Percentiles rank a stretch among this genome's conserved stretches.
phyloP scores from a whole-genome alignment of 2,797 vertebrate genomes.

The Chelidonichthys spinosus region DNA sequence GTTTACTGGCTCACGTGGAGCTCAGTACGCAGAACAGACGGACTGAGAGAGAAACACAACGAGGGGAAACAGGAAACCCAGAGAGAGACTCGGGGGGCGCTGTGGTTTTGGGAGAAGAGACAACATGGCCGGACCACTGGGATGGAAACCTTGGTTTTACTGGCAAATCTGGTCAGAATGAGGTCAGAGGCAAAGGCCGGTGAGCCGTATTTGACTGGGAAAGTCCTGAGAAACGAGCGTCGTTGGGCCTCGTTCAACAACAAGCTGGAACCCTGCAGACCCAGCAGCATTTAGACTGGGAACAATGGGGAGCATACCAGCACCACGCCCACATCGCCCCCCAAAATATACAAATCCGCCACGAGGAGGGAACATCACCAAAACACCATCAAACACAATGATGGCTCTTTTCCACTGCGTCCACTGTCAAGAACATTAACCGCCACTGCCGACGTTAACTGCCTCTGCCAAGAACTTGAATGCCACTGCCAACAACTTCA shows the following conservation, averaged over 20 bases:
- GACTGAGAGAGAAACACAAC: slow-evolving; percentile 48
- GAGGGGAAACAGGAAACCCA: slow-evolving; percentile 51
- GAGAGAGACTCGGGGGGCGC: slow-evolving; percentile 54
- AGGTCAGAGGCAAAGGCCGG: slow-evolving; percentile 50
- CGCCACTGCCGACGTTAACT: too few relatives aligned
- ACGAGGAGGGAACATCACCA: slow-evolving; percentile 5
- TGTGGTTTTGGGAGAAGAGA: slow-evolving; percentile 66
- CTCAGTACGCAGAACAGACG: slow-evolving; percentile 68
- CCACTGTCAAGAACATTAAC: too few relatives aligned
- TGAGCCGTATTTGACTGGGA: slow-evolving; percentile 45
- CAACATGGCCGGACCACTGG: slow-evolving; percentile 26
- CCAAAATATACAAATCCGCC: slow-evolving; percentile 43
- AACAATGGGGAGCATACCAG: slow-evolving; percentile 64
- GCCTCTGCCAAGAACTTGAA: too few relatives aligned
- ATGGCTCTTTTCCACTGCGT: too few relatives aligned
- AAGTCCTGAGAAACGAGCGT: slow-evolving; percentile 62
- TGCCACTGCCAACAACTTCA: too few relatives aligned
- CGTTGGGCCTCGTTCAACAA: slow-evolving; percentile 43
- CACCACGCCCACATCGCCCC: slow-evolving; percentile 47
- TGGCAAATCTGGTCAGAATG: slow-evolving; percentile 55
- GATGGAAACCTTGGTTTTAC: slow-evolving; percentile 68
- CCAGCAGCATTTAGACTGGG: slow-evolving; percentile 55
- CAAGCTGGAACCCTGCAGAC: slow-evolving; percentile 47
- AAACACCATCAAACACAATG: too few relatives aligned
- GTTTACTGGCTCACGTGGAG: slow-evolving; percentile 66